Base-by-base conservation (phyloP, 2,888 invertebrate genomes). In the Watsonalla cultraria region DNA sequence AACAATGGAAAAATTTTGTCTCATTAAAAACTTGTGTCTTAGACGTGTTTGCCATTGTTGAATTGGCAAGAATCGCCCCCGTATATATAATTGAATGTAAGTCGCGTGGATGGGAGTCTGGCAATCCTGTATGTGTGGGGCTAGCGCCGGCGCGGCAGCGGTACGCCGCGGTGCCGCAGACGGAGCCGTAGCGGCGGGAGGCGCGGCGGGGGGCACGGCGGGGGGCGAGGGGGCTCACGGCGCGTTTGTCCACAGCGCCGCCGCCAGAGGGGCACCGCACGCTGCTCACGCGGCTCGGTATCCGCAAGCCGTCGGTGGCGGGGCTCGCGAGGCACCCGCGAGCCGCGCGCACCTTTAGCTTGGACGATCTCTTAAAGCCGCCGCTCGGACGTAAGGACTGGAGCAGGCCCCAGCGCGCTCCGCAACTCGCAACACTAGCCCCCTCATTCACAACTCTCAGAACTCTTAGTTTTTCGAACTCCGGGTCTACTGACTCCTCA, bases 311-410 rank as follows among this genome's bases (percentile, higher is more conserved):
- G 90, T 96, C 95, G 86, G 93, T 95, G 91, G 92, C 95, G 90
- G 95, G 95, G 92, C 93, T 95, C 90, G 93, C 94, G 93, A 92
- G 93, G 90, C 86, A 78, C 91, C 93, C 93, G 86, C 91, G 93
- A 75, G 93, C 94, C 86, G 94, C 94, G 86, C 93, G 95, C 92
- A 95, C 96, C 86, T 95, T 95, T 93, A 95, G 95, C 93, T 93
- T 95, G 93, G 96, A 96, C 93, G 95, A 96, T 94, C 94, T 96
- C 91, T 94, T 96, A 92, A 94, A 95, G 92, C 94, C 95, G 90
- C 94, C 93, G 91, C 93, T 94, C 87, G 93, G 94, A 94, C 95
- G 95, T 95, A 95, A 95, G 94, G 93, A 88, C 81, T 79, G 88
- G 86, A 86, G 86, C 80, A 78, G 63, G 59, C 55, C 56, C 24